A percentile compares a stretch with the other conserved stretches of the same genome.
Evolutionary conservation across 2,888 invertebrate species (phyloP).

Genomic region (Sinodicranocentrus sp.): DNA sequence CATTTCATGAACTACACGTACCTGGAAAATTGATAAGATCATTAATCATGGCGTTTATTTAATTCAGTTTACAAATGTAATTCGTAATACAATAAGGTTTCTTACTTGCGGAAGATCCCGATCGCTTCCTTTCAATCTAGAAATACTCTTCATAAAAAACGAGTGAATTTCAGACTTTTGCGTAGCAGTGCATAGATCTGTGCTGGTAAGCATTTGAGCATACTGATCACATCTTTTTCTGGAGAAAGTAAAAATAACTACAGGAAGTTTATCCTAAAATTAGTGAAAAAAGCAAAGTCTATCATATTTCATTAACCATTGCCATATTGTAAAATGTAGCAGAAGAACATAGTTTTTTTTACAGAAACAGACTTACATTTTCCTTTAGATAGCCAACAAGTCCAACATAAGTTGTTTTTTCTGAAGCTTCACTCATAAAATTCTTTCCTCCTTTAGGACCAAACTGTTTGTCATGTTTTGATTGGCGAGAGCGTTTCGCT

Average conservation of each 20-base stretch:
- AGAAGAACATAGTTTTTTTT: constrained; percentile 18
- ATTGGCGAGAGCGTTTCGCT: constrained; percentile 70
- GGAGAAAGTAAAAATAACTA: constrained; percentile 96
- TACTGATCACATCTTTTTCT: constrained; percentile 88
- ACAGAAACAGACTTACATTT: constrained; percentile 76
- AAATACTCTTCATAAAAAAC: constrained; percentile 92
- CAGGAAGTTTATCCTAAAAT: constrained; percentile 88
- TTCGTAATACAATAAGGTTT: neutral
- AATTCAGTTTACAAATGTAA: constrained; percentile 3
- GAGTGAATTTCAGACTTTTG: constrained; percentile 91
- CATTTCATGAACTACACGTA: constrained; percentile 84
- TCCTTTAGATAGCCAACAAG: constrained; percentile 90
- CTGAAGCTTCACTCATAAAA: constrained; percentile 81
- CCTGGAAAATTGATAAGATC: constrained; percentile 79
- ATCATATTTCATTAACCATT: no score
- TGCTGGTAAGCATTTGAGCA: constrained; percentile 80
- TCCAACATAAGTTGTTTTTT: constrained; percentile 89
- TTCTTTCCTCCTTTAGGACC: constrained; percentile 70
- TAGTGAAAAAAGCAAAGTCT: neutral
- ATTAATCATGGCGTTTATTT: neutral
- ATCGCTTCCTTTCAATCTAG: constrained; percentile 91
- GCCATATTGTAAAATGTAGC: no score
- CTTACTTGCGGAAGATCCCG: constrained; percentile 90
- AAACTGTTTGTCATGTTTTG: constrained; percentile 71
- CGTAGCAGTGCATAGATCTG: constrained; percentile 89